Evolutionary conservation across 2,113 vertebrate genomes (phyloP), one percentile per base, ranked within the genome.

Genomic region (Grallaria varia): DNA sequence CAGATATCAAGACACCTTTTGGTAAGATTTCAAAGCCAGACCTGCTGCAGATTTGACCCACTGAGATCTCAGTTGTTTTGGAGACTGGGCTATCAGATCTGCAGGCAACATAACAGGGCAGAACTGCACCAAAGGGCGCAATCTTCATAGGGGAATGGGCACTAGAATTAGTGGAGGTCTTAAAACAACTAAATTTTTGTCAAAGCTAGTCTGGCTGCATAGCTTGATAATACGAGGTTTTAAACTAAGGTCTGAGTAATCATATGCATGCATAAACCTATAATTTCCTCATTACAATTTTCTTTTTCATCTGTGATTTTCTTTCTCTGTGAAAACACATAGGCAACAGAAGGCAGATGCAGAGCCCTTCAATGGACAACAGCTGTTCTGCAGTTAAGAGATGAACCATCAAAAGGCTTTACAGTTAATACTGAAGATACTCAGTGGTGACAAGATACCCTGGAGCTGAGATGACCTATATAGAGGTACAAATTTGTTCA

Each of bases 231-330:
- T 23, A 12, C 68, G 63, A 39, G 17, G 21, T 35, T 80, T 76
- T 78, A 69, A 89, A 78, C 10, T 40, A 52, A 84, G n/a, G 53
- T 62, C 27, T 27, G 13, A 89, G 20, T 39, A 66, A 83, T 20
- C 0, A 0, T n/a, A 59, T 7, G 4, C 30, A 45, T 39, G 23
- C 69, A 73, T 30, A 84, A 90, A 64, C 17, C 8, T 24, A 3
- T 27, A 12, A 59, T 37, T 81, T 84, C 39, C 14, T 55, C 13
- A 1, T 53, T 59, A 35, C 10, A 6, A 55, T 64, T 59, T 69
- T 90, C 39, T 24, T 68, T 64, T 40, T 50, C 23, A 30, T 21
- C 76, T 44, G 6, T 30, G 17, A 68, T 64, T 55, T 77, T 90
- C 39, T 22, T 68, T 59, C 59, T 55, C 35, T 69, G 25, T 69